Evolutionary conservation across 2,113 vertebrate genomes (phyloP), one percentile per base, ranked within the genome.

Genomic region (Scolopax mira): DNA sequence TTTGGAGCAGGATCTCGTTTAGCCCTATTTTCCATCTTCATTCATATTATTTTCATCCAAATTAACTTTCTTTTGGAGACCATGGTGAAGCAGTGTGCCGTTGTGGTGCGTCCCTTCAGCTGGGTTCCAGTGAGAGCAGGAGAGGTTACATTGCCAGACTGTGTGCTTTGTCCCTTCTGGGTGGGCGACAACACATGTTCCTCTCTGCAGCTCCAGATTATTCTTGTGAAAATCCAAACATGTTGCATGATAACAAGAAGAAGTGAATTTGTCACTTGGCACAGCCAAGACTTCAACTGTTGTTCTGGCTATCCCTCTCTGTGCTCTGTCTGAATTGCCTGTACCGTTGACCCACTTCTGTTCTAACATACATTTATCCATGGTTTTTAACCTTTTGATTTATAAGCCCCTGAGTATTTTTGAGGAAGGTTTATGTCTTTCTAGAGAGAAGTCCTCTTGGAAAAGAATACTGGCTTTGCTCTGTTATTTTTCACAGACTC

Each of bases 221-320:
- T 90, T 88, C 9, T 80, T 94, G 66, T 52, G 81, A 57, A 90
- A 81, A 75, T 65, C 69, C 75, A 96, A 90, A 74, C 71, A 88
- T 69, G 61, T 87, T n/a, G 39, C 33, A 69, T 52, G 92, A 92
- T 93, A 93, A 90, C 24, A 10, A 79, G 78, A 71, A 75, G 41
- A 67, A 96, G 75, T 37, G 75, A 81, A 19, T 46, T 69, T 95
- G 71, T 94, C 78, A n/a, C 66, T 82, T 94, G 87, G 94, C 93
- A n/a, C 31, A 77, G 62, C 78, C 78, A 69, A 13, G 66, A 25
- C 73, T 87, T 92, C 92, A 85, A 31, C 89, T 91, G 94, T 79
- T 31, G 22, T 87, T 65, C 82, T 84, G 79, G 52, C 85, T 78
- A 66, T 85, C 89, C 69, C 83, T 84, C 66, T 55, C 84, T 78